Base-by-base conservation (phyloP, 2,888 invertebrate species). In the Netelia fuscicornis region DNA sequence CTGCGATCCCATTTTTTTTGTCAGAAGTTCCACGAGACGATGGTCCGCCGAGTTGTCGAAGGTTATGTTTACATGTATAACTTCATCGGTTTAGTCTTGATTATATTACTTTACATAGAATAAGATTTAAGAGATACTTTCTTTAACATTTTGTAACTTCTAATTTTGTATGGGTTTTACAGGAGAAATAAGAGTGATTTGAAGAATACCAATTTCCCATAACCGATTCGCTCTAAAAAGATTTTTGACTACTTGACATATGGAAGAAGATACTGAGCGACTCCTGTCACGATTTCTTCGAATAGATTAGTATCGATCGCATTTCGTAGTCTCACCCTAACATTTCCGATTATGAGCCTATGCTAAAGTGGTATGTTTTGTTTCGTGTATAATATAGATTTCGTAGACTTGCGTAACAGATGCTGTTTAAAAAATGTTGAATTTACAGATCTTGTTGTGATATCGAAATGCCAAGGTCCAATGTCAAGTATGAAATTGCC, bases 401-500 rank as follows among this genome's bases (percentile, higher is more conserved):
- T 6, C 0, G 8, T 37, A 5, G 37, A 37, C 6, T 37, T 37
- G 37, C 6, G 37, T 37, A 48, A 48, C 0, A 48, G 13, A 3
- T 13, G 13, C 10, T 0, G 13, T 8, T 13, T 2, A 48, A 13
- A 48, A 48, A 48, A 48, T 13, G 0, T 20, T 68, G 74, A 71
- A 8, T 81, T 82, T 72, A n/a, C 81, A 80, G 80, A 81, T 37
- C 2, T 17, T 37, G 56, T 77, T 25, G 62, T 58, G 72, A 89
- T 17, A 58, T 70, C 83, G 91, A 86, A 90, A 94, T 94, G 93
- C 91, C 93, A 89, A 93, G 91, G 81, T 90, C 90, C 83, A 91
- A 93, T 81, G 89, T 93, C 64, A 93, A 93, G 76, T 94, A 93
- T 89, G 92, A 93, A 91, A 92, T 93, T 65, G 92, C 93, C 13